Conservation (phyloP, 1,140 invertebrate genomes). For the Prorops nasuta region DNA sequence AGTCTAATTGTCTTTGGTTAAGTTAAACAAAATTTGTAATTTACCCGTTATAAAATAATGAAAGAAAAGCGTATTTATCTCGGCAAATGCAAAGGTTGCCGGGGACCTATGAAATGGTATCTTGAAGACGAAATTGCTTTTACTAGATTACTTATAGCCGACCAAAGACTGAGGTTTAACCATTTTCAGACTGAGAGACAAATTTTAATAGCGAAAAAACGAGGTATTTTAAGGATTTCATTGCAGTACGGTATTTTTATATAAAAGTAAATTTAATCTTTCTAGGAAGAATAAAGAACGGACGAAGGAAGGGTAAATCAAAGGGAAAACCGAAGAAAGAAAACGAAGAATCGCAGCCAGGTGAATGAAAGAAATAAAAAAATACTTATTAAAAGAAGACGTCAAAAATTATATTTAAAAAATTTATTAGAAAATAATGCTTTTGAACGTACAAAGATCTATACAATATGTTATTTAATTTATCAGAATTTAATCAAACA, state of each 20-base stretch:
- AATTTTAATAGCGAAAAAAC: slow-evolving; percentile 16
- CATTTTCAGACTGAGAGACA: slow-evolving; percentile 17
- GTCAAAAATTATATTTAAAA: slow-evolving; percentile 4
- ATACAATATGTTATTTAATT: slow-evolving; percentile 13
- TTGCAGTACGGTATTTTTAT: background rate
- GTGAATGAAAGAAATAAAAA: background rate
- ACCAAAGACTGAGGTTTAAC: slow-evolving; percentile 12
- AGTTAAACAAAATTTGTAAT: too few relatives aligned
- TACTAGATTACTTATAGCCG: slow-evolving; percentile 24
- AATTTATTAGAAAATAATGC: slow-evolving; percentile 33
- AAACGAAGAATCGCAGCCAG: background rate
- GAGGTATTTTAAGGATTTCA: slow-evolving; percentile 9
- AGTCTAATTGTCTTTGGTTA: too few relatives aligned
- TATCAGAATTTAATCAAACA: background rate
- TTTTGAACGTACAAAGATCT: slow-evolving; percentile 25
- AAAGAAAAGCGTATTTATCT: too few relatives aligned
- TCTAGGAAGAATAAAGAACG: slow-evolving; percentile 4
- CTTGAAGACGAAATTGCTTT: slow-evolving; percentile 36
- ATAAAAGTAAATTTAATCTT: background rate
- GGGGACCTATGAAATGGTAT: slow-evolving; percentile 32
- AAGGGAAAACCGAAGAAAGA: background rate
- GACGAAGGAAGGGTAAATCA: background rate
- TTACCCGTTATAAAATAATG: too few relatives aligned
- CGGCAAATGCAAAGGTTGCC: slow-evolving; percentile 20
- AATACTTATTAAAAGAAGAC: background rate